Conservation (phyloP, 30 jellyfish, hydroid and myxozoan species). For the Thelohanellus kitauei region DNA sequence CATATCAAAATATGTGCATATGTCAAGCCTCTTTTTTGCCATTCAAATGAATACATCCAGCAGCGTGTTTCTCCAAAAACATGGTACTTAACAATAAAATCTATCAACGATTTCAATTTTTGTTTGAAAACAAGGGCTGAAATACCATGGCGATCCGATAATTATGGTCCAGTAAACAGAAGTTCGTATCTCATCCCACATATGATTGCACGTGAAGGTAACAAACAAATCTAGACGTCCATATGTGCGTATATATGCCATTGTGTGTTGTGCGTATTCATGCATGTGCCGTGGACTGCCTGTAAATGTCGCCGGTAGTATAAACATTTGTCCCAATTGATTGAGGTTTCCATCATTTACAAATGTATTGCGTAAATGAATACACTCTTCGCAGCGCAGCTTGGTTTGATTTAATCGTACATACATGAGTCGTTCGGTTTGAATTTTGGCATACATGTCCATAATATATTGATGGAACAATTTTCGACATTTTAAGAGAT, state of each 20-base stretch:
- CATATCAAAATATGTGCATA: conserved; percentile 1
- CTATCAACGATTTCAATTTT: neutral
- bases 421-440: no score
- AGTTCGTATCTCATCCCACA: conserved; percentile 1
- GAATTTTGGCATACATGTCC: no score
- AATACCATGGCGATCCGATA: conserved; percentile 1
- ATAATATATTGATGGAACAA: neutral
- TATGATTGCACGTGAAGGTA: conserved; percentile 3
- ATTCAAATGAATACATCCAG: conserved; percentile 1
- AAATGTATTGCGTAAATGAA: conserved; percentile 1
- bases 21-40: conserved; percentile 4
- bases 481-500: neutral
- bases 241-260: neutral
- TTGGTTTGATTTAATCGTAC: neutral
- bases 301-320: neutral
- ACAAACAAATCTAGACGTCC: conserved; percentile 2
- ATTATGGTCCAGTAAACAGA: neutral
- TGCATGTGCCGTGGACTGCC: conserved; percentile 2
- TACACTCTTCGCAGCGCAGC: neutral
- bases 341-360: neutral
- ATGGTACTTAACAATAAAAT: conserved; percentile 1
- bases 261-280: neutral
- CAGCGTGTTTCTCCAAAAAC: neutral
- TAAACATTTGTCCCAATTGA: neutral
- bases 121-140: conserved; percentile 1